A percentile compares a stretch with the other conserved stretches of the same genome.
These are phyloP conservation scores for Alaudala cheleensis DNA, from an alignment of 2,113 vertebrate genomes.

Conservation along the genomic window DNA sequence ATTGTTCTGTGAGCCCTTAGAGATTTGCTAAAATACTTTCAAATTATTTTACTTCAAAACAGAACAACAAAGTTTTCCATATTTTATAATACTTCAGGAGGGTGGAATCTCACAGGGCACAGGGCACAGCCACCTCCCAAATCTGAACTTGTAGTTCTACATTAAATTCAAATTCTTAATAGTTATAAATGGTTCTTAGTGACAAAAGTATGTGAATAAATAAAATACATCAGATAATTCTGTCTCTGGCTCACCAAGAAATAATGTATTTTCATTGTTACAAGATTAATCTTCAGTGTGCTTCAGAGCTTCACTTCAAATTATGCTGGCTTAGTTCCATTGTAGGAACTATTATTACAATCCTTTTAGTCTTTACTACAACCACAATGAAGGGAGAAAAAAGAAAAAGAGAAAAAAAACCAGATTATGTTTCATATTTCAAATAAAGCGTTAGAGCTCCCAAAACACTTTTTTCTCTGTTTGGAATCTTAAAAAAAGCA, in stretches of 20 bases:
- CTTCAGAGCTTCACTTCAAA: background rate
- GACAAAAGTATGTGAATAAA: background rate
- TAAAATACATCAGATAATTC: background rate
- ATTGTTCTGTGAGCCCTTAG: background rate
- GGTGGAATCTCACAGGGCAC: background rate
- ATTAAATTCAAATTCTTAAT: background rate
- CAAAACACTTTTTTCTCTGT: background rate
- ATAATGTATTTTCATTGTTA: background rate
- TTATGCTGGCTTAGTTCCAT: background rate
- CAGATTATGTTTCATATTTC: background rate
- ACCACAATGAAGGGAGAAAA: background rate
- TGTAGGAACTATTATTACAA: background rate
- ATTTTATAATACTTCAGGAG: background rate
- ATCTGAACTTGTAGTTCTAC: background rate
- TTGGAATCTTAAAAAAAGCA: background rate
- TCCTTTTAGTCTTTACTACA: background rate
- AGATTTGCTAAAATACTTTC: background rate
- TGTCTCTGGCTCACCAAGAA: background rate
- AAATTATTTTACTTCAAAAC: background rate
- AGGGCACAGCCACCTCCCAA: background rate
- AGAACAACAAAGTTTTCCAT: background rate
- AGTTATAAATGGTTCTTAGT: background rate
- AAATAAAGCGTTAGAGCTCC: background rate
- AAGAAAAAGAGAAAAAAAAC: accelerated
- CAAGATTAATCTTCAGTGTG: background rate